Evolutionary conservation across 2,113 vertebrate genomes (phyloP), one percentile per base, ranked within the genome.

Genomic region (Alethe castanea): DNA sequence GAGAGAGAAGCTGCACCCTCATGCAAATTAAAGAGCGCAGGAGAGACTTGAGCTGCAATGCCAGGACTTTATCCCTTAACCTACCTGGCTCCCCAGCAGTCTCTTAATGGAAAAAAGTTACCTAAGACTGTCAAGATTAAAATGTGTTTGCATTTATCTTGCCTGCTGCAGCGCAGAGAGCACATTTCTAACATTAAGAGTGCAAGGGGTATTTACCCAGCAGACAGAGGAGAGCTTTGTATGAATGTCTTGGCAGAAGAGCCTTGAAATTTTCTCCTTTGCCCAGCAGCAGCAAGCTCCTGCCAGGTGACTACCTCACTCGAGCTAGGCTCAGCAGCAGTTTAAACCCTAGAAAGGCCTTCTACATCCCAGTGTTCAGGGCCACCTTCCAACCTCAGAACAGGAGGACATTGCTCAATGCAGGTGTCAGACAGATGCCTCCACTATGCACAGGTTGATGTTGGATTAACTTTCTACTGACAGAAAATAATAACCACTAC

Each of bases 91-190:
- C 52, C 59, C 50, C 33, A 25, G 40, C 2, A 7, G 31, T 15
- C 80, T 69, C 80, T 42, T 42, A 57, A 47, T 9, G 45, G 44
- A 56, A 62, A 50, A 45, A 70, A 35, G 57, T 23, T 80, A 79
- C 74, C 61, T n/a, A 8, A 45, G 74, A 54, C 60, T 24, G 0
- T 35, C 40, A 77, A 42, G 70, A 85, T 57, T 59, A 54, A 92
- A 91, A 94, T n/a, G 47, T 80, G 44, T 80, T 95, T 94, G 56
- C 72, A 80, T 59, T 96, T 86, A 74, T 52, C 57, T 25, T 4
- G n/a, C 67, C 64, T 33, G 62, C 54, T 74, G 36, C 74, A 50
- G 53, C 0, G 13, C 64, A 52, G 42, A 66, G 72, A 57, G 61
- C 64, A 78, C 38, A 53, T 35, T 93, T 91, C 77, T 81, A 93